A percentile compares a stretch with the other conserved stretches of the same genome.
Conservation (phyloP, 1,140 invertebrate genomes). For the Zaprionus ornatus region DNA sequence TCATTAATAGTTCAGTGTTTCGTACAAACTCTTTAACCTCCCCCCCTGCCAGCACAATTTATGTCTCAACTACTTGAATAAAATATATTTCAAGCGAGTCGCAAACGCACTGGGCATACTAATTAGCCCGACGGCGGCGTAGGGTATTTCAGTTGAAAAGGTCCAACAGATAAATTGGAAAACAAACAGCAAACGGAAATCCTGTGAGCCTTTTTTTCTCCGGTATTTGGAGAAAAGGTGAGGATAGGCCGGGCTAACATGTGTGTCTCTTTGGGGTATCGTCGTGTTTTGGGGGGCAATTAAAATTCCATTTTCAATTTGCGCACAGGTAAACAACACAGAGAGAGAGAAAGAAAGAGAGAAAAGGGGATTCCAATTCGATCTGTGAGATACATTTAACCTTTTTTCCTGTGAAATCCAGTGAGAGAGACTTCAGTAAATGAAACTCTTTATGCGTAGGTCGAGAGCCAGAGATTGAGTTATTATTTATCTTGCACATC, state of each 20-base stretch:
- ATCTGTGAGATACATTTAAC: slow-evolving; percentile 30
- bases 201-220: slow-evolving; percentile 60
- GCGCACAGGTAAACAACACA: slow-evolving; percentile 49
- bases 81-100: slow-evolving; percentile 52
- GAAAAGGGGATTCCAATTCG: neutral
- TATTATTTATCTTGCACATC: slow-evolving; percentile 62
- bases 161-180: slow-evolving; percentile 45
- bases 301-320: slow-evolving; percentile 71
- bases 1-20: slow-evolving; percentile 37
- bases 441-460: slow-evolving; percentile 25
- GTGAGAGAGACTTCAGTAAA: neutral
- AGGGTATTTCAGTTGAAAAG: slow-evolving; percentile 30
- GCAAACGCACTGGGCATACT: slow-evolving; percentile 59
- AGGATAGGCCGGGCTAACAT: slow-evolving; percentile 45
- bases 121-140: slow-evolving; percentile 49
- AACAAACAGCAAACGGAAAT: slow-evolving; percentile 67
- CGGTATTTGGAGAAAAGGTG: neutral
- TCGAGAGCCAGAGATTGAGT: slow-evolving; percentile 52
- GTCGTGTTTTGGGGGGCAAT: slow-evolving; percentile 50
- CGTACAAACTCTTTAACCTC: slow-evolving; percentile 6
- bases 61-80: slow-evolving; percentile 33
- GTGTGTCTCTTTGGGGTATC: slow-evolving; percentile 45
- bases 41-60: slow-evolving; percentile 6
- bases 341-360: too few species aligned
- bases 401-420: neutral